These are phyloP conservation scores for Argentina silus DNA, from an alignment of 2,797 vertebrate genomes.

Conservation along the genomic window DNA sequence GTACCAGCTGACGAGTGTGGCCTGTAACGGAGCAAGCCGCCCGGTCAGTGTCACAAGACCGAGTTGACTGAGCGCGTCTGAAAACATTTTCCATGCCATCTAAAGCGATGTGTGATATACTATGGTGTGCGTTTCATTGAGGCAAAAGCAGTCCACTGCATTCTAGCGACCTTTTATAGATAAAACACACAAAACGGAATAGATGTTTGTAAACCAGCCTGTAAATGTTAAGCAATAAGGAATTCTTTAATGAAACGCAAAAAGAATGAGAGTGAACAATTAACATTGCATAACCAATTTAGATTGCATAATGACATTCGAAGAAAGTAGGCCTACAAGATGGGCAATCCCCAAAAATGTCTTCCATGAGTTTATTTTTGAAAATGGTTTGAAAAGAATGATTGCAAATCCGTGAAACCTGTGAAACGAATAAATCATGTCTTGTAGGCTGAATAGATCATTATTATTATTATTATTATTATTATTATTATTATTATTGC, in stretches of 20 bases:
- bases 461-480: no score
- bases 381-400: background rate
- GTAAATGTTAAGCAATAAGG: background rate
- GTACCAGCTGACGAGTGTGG: conserved; percentile 54
- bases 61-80: conserved; percentile 62
- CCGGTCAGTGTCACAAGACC: conserved; percentile 80
- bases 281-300: background rate
- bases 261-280: background rate
- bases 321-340: background rate
- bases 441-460: background rate
- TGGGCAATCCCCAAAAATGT: background rate
- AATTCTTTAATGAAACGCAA: background rate
- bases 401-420: background rate
- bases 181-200: background rate
- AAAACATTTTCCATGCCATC: conserved; percentile 77
- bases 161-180: background rate
- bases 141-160: conserved; percentile 33
- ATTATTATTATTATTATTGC: no score
- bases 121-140: conserved; percentile 16
- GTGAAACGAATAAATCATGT: background rate
- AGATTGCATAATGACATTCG: background rate
- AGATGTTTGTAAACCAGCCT: background rate
- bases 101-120: conserved; percentile 64
- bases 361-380: background rate
- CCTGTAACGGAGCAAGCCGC: conserved; percentile 57